Base-by-base conservation (phyloP, 1,140 invertebrate species). In the Rhagoletis pomonella region DNA sequence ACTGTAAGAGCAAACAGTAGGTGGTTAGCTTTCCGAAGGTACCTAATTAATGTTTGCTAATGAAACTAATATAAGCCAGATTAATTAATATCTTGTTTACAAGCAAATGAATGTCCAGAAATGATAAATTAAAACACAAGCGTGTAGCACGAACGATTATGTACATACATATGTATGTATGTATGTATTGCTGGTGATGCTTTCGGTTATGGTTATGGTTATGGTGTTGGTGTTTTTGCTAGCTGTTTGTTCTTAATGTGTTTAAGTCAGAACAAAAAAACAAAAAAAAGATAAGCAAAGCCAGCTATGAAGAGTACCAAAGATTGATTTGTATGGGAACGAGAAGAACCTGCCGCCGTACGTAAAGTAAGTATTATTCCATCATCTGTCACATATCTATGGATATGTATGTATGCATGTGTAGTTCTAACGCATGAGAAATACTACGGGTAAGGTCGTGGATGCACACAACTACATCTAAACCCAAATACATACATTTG, bases 41-140 rank as follows among this genome's bases (percentile, higher is more conserved):
- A 81, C 73, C 73, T 81, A 81, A 81, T 81, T 81, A 81, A 81
- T 81, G 73, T 81, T 81, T 81, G 73, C 73, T 81, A 81, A 81
- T 81, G 73, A 81, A 81, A 81, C 73, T 81, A 81, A 81, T 81
- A 81, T 81, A 81, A 81, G 73, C 73, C 73, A 81, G 73, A 81
- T 81, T 81, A 81, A 81, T 81, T 81, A 81, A 55, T 81, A 81
- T 81, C 73, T 81, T 81, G 73, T 81, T 81, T 81, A 81, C 73
- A 81, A 55, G 73, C n/a, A 55, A 81, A 55, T 81, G 73, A n/a
- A 19, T 55, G 69, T 55, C n/a, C 6, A 42, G 55, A 73, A 81
- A 81, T 81, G 73, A 81, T 81, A 81, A 81, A 81, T 81, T 50
- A 81, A 81, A 55, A 81, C 73, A 55, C 73, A 81, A 6, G 44